Base-by-base conservation (phyloP, 2,888 invertebrate species). In the Prenolepis imparis region DNA sequence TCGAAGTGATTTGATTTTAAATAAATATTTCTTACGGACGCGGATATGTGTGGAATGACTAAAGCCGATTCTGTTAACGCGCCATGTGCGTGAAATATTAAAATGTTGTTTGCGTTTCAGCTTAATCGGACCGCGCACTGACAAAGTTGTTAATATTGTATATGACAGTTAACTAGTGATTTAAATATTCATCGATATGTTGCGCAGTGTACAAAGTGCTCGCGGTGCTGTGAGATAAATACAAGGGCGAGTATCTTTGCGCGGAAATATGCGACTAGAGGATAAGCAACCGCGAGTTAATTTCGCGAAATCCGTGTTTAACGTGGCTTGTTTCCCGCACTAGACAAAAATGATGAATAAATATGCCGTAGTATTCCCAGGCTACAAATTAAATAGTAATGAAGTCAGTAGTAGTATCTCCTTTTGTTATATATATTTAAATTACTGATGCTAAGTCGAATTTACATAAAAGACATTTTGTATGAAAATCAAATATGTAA, bases 121-220 rank as follows among this genome's bases (percentile, higher is more conserved):
- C 28, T 80, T 83, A 80, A 83, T 78, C 55, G 72, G 18, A 57
- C 39, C 41, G 52, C 52, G 57, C 61, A 82, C 75, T 82, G 75
- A 75, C 48, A 73, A 21, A 11, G n/a, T 21, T 24, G 44, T 83
- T 67, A 84, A 82, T 80, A 68, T 44, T 66, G 36, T 24, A 74
- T 18, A 39, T 18, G 48, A 55, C 28, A 67, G 57, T 64, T 86
- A 86, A 77, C 77, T 48, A n/a, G 5, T 66, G 36, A 18, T 67
- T 86, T 72, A 85, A 86, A 82, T 66, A 86, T 86, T 82, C 44
- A 82, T 74, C 48, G 41, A 39, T 11, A 18, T 24, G 12, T 57
- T 41, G 61, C 75, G 55, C n/a, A n/a, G 73, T 28, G 28, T 36
- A 48, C 39, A 39, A 59, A 82, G 68, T 83, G 68, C 63, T 78